phyloP scores from a whole-genome alignment of 2,113 vertebrate species.

The Dascyllus trimaculatus region DNA sequence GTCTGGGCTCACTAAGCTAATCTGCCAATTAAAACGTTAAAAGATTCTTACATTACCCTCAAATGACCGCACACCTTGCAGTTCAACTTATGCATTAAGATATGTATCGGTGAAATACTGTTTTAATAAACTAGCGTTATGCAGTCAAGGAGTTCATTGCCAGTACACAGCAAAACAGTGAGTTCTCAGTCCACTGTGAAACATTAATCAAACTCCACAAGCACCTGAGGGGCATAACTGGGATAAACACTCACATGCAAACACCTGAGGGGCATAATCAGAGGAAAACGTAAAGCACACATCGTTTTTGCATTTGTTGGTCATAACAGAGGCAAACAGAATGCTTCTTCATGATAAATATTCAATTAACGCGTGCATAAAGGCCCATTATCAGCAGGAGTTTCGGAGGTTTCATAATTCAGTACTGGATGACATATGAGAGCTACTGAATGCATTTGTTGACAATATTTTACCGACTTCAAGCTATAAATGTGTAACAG shows the following conservation, averaged over 20 bases:
- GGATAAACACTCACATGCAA: background rate
- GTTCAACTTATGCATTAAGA: background rate
- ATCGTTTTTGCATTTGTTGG: background rate
- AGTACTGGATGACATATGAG: constrained; percentile 5
- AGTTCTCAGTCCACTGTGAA: constrained; percentile 44
- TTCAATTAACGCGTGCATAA: background rate
- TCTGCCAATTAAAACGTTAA: background rate
- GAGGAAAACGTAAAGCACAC: background rate
- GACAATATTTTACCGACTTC: constrained; percentile 49
- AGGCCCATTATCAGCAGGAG: background rate
- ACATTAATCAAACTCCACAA: constrained; percentile 63
- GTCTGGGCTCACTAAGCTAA: background rate
- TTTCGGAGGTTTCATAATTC: background rate
- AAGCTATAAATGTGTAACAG: constrained; percentile 68
- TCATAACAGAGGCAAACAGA: background rate
- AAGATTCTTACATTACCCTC: background rate
- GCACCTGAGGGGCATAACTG: constrained; percentile 13
- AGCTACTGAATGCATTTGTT: constrained; percentile 31
- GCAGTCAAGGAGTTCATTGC: constrained; percentile 15
- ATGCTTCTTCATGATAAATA: background rate
- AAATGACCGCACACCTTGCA: background rate
- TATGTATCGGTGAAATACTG: constrained; percentile 22
- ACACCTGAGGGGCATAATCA: background rate
- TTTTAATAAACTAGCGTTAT: constrained; percentile 59
- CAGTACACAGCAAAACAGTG: background rate